Evolutionary conservation across 1,140 invertebrate genomes (phyloP), one percentile per base, ranked within the genome.

Genomic region (Venturia canescens): DNA sequence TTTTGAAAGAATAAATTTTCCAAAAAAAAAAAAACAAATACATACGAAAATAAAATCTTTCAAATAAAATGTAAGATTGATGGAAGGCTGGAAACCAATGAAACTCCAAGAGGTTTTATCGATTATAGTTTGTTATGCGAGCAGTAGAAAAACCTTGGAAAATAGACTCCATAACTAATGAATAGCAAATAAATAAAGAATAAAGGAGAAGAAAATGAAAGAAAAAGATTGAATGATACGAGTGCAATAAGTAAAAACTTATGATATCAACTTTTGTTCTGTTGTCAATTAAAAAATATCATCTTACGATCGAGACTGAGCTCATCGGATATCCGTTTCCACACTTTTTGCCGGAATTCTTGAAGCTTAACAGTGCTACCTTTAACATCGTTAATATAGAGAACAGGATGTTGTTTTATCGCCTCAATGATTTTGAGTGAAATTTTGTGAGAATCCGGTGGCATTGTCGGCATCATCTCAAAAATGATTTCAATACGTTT

Each of bases 341-440:
- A 92, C 21, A 92, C 89, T 87, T 91, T 91, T 77, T 92, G 90
- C 18, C 88, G 82, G 72, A 92, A 91, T 72, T 92, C 91, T 63
- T 91, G 89, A 6, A 91, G 29, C 69, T 91, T 91, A 0, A 89
- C 77, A 5, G 88, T 78, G 21, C 84, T 83, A 0, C 90, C 90
- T 74, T 88, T 91, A 5, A 91, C 89, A 77, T 91, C 90, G 6
- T 88, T 86, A 69, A 89, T 88, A 74, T 91, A 92, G 1, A 92
- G 83, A 27, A 91, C 88, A 15, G 91, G 91, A 80, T 92, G 91
- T 44, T 90, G 86, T 82, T 87, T 90, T 77, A 92, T 87, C 2
- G 88, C 86, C 74, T 91, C 90, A 27, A 92, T 91, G 26, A 92
- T 89, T 83, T 90, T 91, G 3, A 91, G 34, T 3, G 89, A 89